Conservation (phyloP, 2,113 vertebrate genomes). For the Corythaixoides concolor region DNA sequence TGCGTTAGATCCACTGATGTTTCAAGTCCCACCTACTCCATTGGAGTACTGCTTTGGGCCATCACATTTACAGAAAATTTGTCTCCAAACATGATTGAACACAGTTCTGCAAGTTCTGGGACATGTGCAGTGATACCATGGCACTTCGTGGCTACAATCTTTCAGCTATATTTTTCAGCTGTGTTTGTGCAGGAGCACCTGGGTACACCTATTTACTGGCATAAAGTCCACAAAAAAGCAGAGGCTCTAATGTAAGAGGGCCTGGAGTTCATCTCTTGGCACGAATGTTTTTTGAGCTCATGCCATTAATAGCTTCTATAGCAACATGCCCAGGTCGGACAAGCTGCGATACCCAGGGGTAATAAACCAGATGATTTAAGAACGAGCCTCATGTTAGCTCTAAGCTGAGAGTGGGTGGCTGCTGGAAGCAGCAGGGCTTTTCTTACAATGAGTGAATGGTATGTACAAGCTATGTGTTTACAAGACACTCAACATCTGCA, state of each 20-base stretch:
- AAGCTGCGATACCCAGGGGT: background rate
- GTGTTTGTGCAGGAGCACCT: background rate
- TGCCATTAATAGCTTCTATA: background rate
- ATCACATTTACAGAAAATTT: background rate
- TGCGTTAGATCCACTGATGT: background rate
- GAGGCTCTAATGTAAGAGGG: background rate
- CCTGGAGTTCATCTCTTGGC: background rate
- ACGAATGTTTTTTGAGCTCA: background rate
- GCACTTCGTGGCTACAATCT: background rate
- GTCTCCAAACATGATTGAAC: background rate
- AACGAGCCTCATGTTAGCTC: background rate
- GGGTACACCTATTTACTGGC: background rate
- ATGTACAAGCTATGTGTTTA: background rate
- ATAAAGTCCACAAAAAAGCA: background rate
- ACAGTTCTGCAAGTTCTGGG: background rate
- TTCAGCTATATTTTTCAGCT: background rate
- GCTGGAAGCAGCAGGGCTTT: background rate
- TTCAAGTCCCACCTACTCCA: background rate
- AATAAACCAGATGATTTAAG: background rate
- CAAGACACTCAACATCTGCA: background rate
- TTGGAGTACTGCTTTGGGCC: accelerated
- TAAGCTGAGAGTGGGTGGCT: background rate
- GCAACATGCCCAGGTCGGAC: background rate
- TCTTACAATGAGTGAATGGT: background rate
- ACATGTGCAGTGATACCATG: background rate